phyloP scores from a whole-genome alignment of 2,797 vertebrate genomes.

The Enteromius unitaeniatus region DNA sequence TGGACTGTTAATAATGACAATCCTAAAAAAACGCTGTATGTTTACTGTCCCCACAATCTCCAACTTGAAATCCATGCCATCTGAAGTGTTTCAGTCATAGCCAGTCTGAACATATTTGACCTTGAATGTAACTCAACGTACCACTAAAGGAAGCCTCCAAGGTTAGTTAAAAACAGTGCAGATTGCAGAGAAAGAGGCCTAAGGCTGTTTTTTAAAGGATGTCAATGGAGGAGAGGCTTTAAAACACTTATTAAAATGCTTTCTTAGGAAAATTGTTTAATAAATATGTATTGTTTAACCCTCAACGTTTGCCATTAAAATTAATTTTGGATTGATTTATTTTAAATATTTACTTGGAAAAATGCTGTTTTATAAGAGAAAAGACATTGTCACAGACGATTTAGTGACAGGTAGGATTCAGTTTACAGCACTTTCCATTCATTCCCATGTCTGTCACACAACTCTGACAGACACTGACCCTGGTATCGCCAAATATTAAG shows the following conservation, averaged over 20 bases:
- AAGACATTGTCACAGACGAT: neutral
- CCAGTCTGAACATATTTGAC: neutral
- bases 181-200: neutral
- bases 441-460: too few species aligned
- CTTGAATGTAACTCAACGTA: neutral
- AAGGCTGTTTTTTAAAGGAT: neutral
- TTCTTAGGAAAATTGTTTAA: neutral
- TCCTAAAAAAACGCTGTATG: too few species aligned
- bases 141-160: neutral
- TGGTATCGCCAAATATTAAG: neutral
- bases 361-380: too few species aligned
- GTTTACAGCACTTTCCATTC: too few species aligned
- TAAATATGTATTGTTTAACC: neutral
- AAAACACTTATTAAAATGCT: neutral
- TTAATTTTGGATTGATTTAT: too few species aligned
- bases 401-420: neutral
- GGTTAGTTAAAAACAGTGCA: too few species aligned
- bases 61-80: too few species aligned
- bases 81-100: neutral
- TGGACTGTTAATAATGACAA: too few species aligned
- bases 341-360: too few species aligned
- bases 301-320: neutral
- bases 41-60: neutral
- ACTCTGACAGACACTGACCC: neutral
- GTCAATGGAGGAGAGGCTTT: neutral